phyloP scores from a whole-genome alignment of 2,797 vertebrate species.

The Gymnopithys bicolor region DNA sequence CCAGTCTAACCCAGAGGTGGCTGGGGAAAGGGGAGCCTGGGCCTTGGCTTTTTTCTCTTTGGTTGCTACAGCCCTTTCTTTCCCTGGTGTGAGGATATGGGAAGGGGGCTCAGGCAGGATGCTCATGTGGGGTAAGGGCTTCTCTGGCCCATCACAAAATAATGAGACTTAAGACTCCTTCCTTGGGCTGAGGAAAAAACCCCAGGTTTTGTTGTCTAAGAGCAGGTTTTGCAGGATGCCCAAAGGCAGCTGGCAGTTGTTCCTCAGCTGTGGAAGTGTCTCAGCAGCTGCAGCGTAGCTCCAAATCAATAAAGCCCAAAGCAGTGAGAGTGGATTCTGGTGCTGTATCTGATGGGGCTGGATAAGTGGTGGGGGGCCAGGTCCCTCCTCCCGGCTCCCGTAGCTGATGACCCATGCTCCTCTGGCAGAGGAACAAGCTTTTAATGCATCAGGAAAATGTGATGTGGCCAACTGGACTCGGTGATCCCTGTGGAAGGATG shows the following conservation, averaged over 20 bases:
- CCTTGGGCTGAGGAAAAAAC: neutral
- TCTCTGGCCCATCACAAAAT: neutral
- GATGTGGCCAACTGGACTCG: neutral
- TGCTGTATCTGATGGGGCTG: neutral
- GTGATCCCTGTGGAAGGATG: neutral
- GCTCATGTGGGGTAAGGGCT: neutral
- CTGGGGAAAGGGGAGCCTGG: neutral
- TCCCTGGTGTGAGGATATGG: neutral
- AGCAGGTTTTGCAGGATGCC: neutral
- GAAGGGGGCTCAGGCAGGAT: neutral
- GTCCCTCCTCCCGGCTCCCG: neutral
- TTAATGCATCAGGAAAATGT: neutral
- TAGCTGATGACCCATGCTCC: rapidly evolving
- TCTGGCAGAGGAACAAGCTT: neutral
- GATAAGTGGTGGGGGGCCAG: rapidly evolving
- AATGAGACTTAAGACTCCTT: neutral
- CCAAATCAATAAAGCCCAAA: neutral
- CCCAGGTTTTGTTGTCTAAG: neutral
- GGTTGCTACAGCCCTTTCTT: neutral
- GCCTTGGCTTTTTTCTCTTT: conserved; percentile 32
- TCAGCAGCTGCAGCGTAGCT: neutral
- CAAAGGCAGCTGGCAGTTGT: neutral
- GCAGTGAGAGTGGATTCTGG: neutral
- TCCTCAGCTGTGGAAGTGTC: neutral
- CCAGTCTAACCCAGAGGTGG: neutral